phyloP scores from a whole-genome alignment of 1,140 invertebrate genomes.

The Eriocheir sinensis region DNA sequence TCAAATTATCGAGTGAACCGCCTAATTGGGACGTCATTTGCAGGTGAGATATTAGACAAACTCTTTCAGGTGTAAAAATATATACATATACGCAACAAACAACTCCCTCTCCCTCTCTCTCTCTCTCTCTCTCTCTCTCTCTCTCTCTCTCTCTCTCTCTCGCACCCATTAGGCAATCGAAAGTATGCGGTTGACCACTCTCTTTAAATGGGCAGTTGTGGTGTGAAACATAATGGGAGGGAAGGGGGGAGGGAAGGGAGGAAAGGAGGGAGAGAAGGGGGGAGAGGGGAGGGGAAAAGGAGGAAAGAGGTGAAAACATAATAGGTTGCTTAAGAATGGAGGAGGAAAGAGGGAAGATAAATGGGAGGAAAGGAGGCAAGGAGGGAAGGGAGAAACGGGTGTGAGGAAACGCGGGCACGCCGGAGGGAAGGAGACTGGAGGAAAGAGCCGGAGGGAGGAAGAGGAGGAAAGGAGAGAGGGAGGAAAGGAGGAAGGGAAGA shows the following conservation, averaged over 20 bases:
- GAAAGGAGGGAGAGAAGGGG: not conserved
- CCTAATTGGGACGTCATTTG: no score
- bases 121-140: conserved; percentile 49
- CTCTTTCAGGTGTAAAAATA: conserved; percentile 30
- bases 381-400: not conserved
- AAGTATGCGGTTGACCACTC: not conserved
- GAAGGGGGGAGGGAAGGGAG: not conserved
- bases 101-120: not conserved
- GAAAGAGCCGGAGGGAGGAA: not conserved
- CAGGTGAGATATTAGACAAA: no score
- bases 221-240: not conserved
- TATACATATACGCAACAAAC: conserved; percentile 30
- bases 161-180: not conserved
- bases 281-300: not conserved
- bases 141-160: conserved; percentile 50
- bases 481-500: conserved; percentile 44
- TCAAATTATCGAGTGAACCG: no score
- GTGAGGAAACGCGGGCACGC: not conserved
- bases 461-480: not conserved
- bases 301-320: not conserved
- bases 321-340: not conserved
- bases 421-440: not conserved
- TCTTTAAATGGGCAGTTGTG: not conserved
- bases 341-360: not conserved
- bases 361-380: not conserved